These are phyloP conservation scores for Tachypleus tridentatus DNA, from an alignment of 1,140 invertebrate species.

Conservation along the genomic window DNA sequence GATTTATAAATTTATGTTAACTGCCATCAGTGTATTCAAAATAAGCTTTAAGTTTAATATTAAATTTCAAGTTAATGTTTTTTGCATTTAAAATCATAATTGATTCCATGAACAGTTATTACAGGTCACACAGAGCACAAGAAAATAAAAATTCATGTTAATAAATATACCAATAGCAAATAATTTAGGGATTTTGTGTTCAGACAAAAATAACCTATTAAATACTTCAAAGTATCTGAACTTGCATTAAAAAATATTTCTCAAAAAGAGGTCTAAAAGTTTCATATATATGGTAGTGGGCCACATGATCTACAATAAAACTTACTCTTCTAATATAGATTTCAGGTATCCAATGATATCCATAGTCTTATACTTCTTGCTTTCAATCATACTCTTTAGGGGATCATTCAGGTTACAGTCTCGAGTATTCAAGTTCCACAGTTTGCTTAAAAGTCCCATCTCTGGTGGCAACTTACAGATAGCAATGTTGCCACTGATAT, in stretches of 20 bases:
- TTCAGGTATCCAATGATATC: slow-evolving; percentile 94
- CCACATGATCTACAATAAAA: slow-evolving; percentile 13
- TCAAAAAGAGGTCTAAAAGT: background rate
- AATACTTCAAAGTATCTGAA: background rate
- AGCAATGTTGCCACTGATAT: slow-evolving; percentile 77
- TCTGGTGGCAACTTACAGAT: slow-evolving; percentile 80
- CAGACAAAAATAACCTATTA: no score
- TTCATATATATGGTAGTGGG: no score
- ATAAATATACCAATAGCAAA: no score
- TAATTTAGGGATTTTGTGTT: no score
- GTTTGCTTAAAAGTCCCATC: slow-evolving; percentile 77
- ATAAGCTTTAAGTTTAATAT: no score
- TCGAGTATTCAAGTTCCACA: slow-evolving; percentile 92
- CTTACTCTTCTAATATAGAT: slow-evolving; percentile 45
- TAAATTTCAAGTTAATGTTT: no score
- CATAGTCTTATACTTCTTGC: slow-evolving; percentile 88
- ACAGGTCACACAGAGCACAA: no score
- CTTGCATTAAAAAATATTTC: slow-evolving; percentile 19
- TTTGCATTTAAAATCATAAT: no score
- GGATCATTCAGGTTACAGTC: slow-evolving; percentile 81
- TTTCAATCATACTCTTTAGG: slow-evolving; percentile 79
- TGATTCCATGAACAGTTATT: no score
- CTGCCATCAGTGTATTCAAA: no score
- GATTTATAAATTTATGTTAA: no score
- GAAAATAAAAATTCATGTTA: no score